These are phyloP conservation scores for Cyprinodon diabolis DNA, from an alignment of 2,797 vertebrate species.

Conservation along the genomic window DNA sequence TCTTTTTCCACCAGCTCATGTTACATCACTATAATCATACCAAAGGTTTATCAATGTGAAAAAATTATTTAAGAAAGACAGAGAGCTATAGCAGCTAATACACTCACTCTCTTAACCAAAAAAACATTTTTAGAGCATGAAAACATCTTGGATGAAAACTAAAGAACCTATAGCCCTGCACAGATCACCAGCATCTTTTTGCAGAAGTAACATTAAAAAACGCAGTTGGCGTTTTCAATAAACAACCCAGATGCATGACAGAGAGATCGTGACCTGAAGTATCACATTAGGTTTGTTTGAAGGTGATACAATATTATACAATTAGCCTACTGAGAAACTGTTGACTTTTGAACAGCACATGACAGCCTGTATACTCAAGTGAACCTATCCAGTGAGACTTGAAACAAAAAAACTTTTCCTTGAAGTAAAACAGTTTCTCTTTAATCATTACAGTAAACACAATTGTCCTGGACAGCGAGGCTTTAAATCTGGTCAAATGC, in stretches of 20 bases:
- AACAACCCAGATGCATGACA: background rate
- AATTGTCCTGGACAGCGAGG: background rate
- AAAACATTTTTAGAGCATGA: no score
- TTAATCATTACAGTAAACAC: slow-evolving; percentile 1
- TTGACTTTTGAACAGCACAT: background rate
- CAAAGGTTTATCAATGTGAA: background rate
- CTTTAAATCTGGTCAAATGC: background rate
- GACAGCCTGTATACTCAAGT: background rate
- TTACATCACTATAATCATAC: background rate
- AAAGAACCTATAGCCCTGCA: background rate
- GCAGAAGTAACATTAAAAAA: background rate
- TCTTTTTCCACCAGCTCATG: background rate
- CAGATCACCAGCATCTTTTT: background rate
- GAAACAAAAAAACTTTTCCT: background rate
- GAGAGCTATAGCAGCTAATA: background rate
- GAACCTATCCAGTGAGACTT: background rate
- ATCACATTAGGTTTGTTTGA: background rate
- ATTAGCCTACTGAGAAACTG: background rate
- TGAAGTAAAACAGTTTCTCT: background rate
- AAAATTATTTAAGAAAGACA: background rate
- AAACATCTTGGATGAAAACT: no score
- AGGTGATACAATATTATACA: background rate
- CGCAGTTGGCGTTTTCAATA: background rate
- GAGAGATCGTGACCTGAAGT: background rate
- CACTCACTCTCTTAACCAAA: background rate